Base-by-base conservation (phyloP, 2,113 vertebrate species). In the Stigmatopora nigra region DNA sequence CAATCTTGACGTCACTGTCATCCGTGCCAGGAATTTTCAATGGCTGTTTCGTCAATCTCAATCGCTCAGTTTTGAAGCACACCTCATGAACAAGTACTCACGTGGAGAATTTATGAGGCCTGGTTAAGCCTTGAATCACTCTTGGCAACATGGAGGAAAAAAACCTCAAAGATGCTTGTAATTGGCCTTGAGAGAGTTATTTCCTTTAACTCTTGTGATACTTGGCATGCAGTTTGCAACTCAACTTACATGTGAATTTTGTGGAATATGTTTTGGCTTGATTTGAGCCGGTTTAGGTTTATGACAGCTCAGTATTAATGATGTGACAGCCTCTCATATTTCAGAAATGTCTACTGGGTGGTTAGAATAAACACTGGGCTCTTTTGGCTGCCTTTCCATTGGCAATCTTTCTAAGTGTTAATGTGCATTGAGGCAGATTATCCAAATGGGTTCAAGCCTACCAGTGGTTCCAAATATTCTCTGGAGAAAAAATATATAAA, bases 21-120 rank as follows among this genome's bases (percentile, higher is more conserved):
- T 64, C 25, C 79, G 61, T 45, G 44, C 52, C 62, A 60, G 7
- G n/a, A 14, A 13, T 46, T 81, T 86, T 73, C 36, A 77, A 71
- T 53, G 70, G 13, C 41, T 35, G 64, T 72, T 81, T 61, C 72
- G 70, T 80, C 74, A 70, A 69, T 63, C 68, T 69, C 56, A 17
- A 56, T 60, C 67, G n/a, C 48, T 62, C 58, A 48, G 63, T 22
- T 74, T 83, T 77, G 22, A 75, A 38, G 68, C 38, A 38, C 20
- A 47, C 66, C 56, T 75, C 13, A 57, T 60, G 61, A 62, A 56
- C 68, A 47, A 57, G 69, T 76, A 70, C 69, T 22, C 69, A 69
- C 76, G 73, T 63, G 70, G 57, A 68, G 63, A 67, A 31, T 82
- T 82, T 84, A 82, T 45, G 80, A 82, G 79, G 61, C 71, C 56